Conservation (phyloP, 2,888 invertebrate genomes). For the Pinctada fucata region DNA sequence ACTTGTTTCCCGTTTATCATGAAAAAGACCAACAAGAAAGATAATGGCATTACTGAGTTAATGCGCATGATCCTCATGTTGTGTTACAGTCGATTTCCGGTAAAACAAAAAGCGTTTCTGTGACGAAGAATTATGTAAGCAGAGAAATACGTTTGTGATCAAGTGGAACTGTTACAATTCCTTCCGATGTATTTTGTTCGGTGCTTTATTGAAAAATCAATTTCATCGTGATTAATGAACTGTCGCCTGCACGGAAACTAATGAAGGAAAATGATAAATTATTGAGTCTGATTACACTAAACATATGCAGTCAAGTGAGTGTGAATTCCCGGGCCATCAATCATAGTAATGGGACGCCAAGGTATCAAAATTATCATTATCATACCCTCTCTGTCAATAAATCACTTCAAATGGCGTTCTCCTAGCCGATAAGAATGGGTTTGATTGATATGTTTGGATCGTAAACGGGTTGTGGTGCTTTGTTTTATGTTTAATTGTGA, state of each 20-base stretch:
- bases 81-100: no score
- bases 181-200: constrained; percentile 27
- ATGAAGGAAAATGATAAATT: constrained; percentile 49
- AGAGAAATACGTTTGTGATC: no score
- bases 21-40: no score
- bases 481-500: constrained; percentile 9
- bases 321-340: constrained; percentile 44
- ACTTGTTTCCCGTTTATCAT: no score
- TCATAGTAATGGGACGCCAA: constrained; percentile 41
- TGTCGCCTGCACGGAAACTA: constrained; percentile 45
- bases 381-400: constrained; percentile 40
- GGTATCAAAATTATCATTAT: constrained; percentile 44
- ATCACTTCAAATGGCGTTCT: constrained; percentile 30
- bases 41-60: no score
- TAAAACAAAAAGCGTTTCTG: no score
- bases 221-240: constrained; percentile 42
- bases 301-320: constrained; percentile 46
- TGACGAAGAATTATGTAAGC: no score
- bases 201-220: constrained; percentile 46
- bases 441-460: constrained; percentile 13
- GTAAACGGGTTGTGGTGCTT: constrained; percentile 13
- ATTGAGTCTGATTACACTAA: constrained; percentile 46
- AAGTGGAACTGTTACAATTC: constrained; percentile 4
- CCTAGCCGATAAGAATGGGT: constrained; percentile 7
- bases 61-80: no score